A percentile compares a stretch with the other conserved stretches of the same genome.
phyloP scores from a whole-genome alignment of 2,888 invertebrate species.

The Rotaria sp. region DNA sequence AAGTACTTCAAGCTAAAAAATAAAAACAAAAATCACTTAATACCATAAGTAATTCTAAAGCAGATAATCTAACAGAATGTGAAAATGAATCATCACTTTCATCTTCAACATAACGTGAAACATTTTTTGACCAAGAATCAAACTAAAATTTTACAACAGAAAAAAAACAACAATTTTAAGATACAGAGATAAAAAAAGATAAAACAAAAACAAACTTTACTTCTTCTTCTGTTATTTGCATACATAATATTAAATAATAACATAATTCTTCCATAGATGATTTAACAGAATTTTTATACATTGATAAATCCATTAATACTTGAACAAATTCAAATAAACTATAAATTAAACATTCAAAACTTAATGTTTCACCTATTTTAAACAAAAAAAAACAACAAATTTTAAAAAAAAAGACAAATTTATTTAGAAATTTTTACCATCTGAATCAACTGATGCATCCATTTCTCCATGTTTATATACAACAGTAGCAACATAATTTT shows the following conservation, averaged over 20 bases:
- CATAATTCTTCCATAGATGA: constrained; percentile 63
- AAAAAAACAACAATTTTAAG: background rate
- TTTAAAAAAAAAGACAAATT: constrained; percentile 59
- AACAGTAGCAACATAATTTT: constrained; percentile 62
- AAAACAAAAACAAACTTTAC: constrained; percentile 46
- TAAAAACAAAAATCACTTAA: constrained; percentile 39
- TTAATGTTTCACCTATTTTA: constrained; percentile 59
- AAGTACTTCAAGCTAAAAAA: background rate
- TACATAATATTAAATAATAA: constrained; percentile 65
- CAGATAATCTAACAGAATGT: constrained; percentile 64
- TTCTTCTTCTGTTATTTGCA: constrained; percentile 67
- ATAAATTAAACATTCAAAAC: constrained; percentile 62
- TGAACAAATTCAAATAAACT: constrained; percentile 66
- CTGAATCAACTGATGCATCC: constrained; percentile 62
- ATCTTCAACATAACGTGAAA: constrained; percentile 66
- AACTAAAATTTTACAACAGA: constrained; percentile 50
- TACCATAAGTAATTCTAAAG: constrained; percentile 63
- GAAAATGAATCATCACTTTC: constrained; percentile 64
- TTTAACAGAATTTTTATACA: constrained; percentile 61
- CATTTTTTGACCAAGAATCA: constrained; percentile 62
- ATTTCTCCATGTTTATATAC: constrained; percentile 62
- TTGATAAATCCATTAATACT: constrained; percentile 61
- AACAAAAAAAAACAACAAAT: constrained; percentile 56
- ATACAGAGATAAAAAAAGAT: too few species aligned
- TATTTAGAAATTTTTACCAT: constrained; percentile 55